Evolutionary conservation across 1,140 invertebrate species (phyloP).

Genomic region (Diuraphis noxia): DNA sequence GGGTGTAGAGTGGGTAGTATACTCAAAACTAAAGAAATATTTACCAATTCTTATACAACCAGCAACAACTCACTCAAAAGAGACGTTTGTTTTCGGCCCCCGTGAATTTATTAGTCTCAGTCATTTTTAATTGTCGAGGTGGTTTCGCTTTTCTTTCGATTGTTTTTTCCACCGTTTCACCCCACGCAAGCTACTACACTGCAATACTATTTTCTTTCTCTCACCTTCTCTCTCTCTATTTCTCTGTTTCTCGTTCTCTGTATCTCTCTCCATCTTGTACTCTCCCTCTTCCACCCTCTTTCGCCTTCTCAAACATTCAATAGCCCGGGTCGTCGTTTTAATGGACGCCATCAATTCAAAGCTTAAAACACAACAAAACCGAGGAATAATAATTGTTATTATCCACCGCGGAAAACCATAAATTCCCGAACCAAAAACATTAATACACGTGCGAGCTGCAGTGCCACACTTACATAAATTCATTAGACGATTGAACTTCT

Average conservation of each 20-base stretch:
- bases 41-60: not conserved
- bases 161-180: not conserved
- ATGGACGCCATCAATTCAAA: slow-evolving; percentile 42
- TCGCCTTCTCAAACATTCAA: not conserved
- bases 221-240: not conserved
- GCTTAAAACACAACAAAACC: slow-evolving; percentile 46
- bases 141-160: slow-evolving; percentile 44
- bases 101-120: slow-evolving; percentile 34
- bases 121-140: slow-evolving; percentile 49
- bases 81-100: not conserved
- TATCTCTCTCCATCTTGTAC: not conserved
- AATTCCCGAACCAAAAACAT: slow-evolving; percentile 44
- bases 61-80: slow-evolving; percentile 3
- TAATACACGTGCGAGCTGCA: not conserved
- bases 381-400: slow-evolving; percentile 51
- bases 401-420: slow-evolving; percentile 44
- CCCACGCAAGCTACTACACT: not conserved
- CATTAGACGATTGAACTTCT: slow-evolving; percentile 48
- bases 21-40: not conserved
- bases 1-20: not conserved
- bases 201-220: not conserved
- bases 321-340: not conserved
- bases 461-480: slow-evolving; percentile 43
- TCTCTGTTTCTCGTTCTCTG: not conserved
- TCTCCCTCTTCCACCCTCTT: not conserved